Percentiles rank a stretch among this genome's conserved stretches.
Conservation (phyloP, 2,888 invertebrate genomes). For the Campaea margaritaria region DNA sequence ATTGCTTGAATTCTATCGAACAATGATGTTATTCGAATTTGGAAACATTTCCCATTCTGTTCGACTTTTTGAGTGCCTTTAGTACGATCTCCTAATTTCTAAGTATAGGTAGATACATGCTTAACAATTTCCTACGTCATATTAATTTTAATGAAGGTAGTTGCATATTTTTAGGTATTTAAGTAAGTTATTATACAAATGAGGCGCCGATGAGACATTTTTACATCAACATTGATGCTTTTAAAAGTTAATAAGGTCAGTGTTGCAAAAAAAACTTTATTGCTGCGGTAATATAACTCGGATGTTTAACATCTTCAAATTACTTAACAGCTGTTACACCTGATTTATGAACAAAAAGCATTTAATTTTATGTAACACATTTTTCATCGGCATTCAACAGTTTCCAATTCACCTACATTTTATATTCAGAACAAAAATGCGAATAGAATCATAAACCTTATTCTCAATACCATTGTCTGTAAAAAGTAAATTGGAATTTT, state of each 20-base stretch:
- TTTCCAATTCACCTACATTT: slow-evolving; percentile 12
- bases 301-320: slow-evolving; percentile 26
- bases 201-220: slow-evolving; percentile 19
- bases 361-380: slow-evolving; percentile 9
- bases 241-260: slow-evolving; percentile 39
- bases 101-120: no score
- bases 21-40: slow-evolving; percentile 5
- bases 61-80: slow-evolving; percentile 18
- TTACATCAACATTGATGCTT: slow-evolving; percentile 38
- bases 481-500: slow-evolving; percentile 28
- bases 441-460: slow-evolving; percentile 23
- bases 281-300: slow-evolving; percentile 29
- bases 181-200: slow-evolving; percentile 25
- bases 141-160: no score
- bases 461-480: slow-evolving; percentile 20
- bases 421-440: slow-evolving; percentile 5
- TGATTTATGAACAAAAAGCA: slow-evolving; percentile 27
- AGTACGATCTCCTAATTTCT: background rate
- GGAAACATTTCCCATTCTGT: slow-evolving; percentile 5
- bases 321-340: slow-evolving; percentile 31
- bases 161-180: background rate
- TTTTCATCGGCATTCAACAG: slow-evolving; percentile 4
- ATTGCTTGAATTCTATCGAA: slow-evolving; percentile 12
- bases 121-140: no score
- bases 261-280: slow-evolving; percentile 37